Percentiles rank a stretch among this genome's conserved stretches.
Conservation (phyloP, 2,888 invertebrate genomes). For the Sipunculus nudus region DNA sequence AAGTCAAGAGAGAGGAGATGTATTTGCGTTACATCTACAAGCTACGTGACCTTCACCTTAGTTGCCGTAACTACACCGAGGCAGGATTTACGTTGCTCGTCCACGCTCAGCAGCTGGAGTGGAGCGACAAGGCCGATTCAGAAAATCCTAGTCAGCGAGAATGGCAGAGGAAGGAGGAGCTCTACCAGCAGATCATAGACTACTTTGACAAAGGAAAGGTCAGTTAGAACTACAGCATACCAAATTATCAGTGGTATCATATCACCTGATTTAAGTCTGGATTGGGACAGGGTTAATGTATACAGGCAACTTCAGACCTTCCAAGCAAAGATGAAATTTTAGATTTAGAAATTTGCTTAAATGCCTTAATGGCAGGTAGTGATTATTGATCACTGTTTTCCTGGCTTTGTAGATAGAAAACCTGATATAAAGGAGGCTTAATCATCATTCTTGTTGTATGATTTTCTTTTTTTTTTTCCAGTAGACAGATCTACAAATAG, state of each 20-base stretch:
- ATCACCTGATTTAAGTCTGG: neutral
- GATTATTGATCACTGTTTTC: too few relatives aligned
- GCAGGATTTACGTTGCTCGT: slow-evolving; percentile 93
- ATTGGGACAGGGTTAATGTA: too few relatives aligned
- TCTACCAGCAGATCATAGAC: slow-evolving; percentile 88
- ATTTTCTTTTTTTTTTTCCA: too few relatives aligned
- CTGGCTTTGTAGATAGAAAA: too few relatives aligned
- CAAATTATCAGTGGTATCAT: neutral
- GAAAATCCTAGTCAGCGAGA: slow-evolving; percentile 80
- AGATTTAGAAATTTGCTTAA: too few relatives aligned
- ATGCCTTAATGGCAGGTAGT: too few relatives aligned
- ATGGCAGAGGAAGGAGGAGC: slow-evolving; percentile 87
- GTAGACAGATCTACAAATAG: too few relatives aligned
- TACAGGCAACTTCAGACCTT: too few relatives aligned
- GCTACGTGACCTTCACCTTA: slow-evolving; percentile 88
- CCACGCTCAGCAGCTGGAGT: slow-evolving; percentile 87
- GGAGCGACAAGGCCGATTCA: slow-evolving; percentile 72
- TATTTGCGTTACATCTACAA: slow-evolving; percentile 95
- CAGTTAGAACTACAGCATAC: slow-evolving; percentile 33
- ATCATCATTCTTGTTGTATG: too few relatives aligned
- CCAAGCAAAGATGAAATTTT: too few relatives aligned
- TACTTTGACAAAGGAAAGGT: slow-evolving; percentile 95
- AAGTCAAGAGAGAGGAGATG: slow-evolving; percentile 94
- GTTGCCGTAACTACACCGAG: slow-evolving; percentile 91
- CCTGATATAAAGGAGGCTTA: too few relatives aligned